Conservation (phyloP, 2,113 vertebrate genomes). For the Sciurus niger region DNA sequence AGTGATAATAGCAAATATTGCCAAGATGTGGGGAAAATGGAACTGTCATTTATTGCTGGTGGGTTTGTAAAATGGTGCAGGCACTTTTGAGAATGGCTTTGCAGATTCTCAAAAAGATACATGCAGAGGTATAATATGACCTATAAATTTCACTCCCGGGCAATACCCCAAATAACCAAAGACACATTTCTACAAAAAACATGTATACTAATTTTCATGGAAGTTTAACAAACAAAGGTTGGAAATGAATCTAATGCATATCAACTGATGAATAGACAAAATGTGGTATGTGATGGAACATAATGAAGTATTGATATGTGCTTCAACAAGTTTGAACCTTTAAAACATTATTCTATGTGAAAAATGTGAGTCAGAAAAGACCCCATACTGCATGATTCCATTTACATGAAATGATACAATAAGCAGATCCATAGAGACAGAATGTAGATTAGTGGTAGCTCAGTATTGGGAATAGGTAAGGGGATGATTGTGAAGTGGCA, state of each 20-base stretch:
- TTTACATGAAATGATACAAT: constrained; percentile 48
- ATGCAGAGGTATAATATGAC: background rate
- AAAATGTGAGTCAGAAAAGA: constrained; percentile 42
- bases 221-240: constrained; percentile 41
- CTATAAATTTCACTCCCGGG: background rate
- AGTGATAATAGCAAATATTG: constrained; percentile 27
- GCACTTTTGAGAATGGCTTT: constrained; percentile 57
- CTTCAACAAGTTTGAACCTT: background rate
- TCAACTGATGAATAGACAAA: constrained; percentile 38
- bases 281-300: background rate
- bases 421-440: constrained; percentile 33
- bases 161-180: constrained; percentile 22
- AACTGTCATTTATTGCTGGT: background rate
- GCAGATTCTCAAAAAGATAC: constrained; percentile 19
- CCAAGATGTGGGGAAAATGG: background rate
- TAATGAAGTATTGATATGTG: background rate
- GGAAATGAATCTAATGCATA: background rate
- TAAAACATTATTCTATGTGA: constrained; percentile 19
- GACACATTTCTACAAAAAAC: background rate
- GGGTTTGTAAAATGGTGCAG: background rate
- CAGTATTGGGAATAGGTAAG: background rate
- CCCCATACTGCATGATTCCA: background rate
- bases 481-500: background rate
- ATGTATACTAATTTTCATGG: background rate
- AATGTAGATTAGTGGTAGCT: constrained; percentile 48